Percentiles rank a stretch among this genome's conserved stretches.
These are phyloP conservation scores for Nyctereutes procyonoides DNA, from an alignment of 2,113 vertebrate genomes.

Conservation along the genomic window DNA sequence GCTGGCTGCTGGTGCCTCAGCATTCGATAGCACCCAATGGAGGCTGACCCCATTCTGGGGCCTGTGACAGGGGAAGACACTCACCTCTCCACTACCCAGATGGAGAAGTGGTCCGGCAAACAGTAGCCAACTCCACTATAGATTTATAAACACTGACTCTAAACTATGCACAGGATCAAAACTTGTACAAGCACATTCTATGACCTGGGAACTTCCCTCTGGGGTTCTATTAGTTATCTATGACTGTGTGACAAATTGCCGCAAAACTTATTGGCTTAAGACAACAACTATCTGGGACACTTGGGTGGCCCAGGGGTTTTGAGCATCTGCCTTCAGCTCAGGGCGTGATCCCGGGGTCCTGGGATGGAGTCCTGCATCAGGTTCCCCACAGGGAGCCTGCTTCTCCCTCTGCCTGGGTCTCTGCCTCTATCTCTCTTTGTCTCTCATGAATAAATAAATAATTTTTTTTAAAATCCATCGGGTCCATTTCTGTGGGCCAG, in stretches of 20 bases:
- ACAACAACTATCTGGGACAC: background rate
- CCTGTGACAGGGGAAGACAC: background rate
- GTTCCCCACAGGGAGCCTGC: too few species aligned
- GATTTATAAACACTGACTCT: background rate
- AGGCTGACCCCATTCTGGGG: background rate
- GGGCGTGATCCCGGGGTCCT: too few species aligned
- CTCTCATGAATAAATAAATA: too few species aligned
- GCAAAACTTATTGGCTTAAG: background rate
- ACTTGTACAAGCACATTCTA: fast-evolving
- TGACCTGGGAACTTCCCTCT: background rate
- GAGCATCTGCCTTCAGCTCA: too few species aligned
- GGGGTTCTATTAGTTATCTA: background rate
- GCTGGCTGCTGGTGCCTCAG: background rate
- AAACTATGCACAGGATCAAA: background rate
- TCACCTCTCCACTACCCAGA: background rate
- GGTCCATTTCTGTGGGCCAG: background rate
- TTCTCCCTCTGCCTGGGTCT: too few species aligned
- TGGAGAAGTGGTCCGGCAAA: background rate
- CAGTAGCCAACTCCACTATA: background rate
- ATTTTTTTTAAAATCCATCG: too few species aligned
- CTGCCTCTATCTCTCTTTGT: too few species aligned
- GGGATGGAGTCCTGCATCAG: too few species aligned
- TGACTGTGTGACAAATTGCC: background rate
- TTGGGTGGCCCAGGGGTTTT: too few species aligned
- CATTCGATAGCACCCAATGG: background rate